phyloP scores from a whole-genome alignment of 2,113 vertebrate genomes.

The Dendropsophus ebraccatus region DNA sequence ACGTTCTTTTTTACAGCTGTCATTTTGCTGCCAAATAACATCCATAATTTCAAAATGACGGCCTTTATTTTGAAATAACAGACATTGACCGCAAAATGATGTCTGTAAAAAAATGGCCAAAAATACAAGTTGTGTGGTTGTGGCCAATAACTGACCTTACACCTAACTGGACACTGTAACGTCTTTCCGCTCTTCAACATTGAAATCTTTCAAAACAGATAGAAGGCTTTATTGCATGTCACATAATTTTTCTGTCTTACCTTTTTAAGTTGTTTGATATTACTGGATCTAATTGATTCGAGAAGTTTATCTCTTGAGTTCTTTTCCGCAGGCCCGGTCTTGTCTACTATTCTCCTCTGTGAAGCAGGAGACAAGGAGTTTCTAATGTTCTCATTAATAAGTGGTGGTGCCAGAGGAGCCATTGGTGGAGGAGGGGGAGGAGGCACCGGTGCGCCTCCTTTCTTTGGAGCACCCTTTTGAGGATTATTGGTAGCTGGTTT shows the following conservation, averaged over 20 bases:
- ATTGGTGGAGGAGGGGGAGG: slow-evolving; percentile 77
- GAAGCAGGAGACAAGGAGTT: slow-evolving; percentile 87
- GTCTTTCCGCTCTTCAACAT: no score
- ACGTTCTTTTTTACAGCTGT: no score
- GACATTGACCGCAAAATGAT: no score
- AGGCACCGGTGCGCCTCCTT: slow-evolving; percentile 64
- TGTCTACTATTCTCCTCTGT: slow-evolving; percentile 85
- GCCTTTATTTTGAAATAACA: no score
- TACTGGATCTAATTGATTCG: slow-evolving; percentile 89
- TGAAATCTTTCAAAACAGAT: no score
- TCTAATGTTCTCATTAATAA: slow-evolving; percentile 81
- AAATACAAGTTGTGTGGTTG: no score
- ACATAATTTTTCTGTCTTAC: slow-evolving; percentile 59
- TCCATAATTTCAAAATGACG: no score
- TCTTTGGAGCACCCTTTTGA: slow-evolving; percentile 81
- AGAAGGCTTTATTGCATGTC: background rate
- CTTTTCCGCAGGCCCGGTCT: slow-evolving; percentile 75
- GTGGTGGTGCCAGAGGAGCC: slow-evolving; percentile 81
- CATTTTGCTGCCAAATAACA: no score
- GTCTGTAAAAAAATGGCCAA: no score
- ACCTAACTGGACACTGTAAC: no score
- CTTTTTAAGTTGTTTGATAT: slow-evolving; percentile 92
- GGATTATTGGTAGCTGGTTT: slow-evolving; percentile 81
- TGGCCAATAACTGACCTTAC: no score
- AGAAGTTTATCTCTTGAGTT: slow-evolving; percentile 95